Evolutionary conservation across 2,888 invertebrate genomes (phyloP), one percentile per base, ranked within the genome.

Genomic region (Dinocampus coccinellae): DNA sequence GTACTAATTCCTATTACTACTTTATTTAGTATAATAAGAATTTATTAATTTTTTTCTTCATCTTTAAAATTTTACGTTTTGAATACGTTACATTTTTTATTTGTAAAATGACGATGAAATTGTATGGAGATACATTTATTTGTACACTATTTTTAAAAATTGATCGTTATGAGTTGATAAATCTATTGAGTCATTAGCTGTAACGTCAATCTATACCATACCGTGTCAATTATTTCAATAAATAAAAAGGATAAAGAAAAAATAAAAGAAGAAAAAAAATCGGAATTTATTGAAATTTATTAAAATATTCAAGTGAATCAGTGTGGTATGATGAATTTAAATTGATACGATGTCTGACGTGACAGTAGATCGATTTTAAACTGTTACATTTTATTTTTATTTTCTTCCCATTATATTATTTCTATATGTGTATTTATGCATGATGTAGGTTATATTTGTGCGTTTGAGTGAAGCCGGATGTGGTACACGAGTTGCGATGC

Each of bases 401-500:
- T 52, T 63, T 52, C 33, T n/a, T 3, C 39, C 24, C 47, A 63
- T 47, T 63, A 29, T n/a, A 29, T 9, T 47, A 16, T 13, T 3
- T n/a, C n/a, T 10, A 34, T 11, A 4, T 20, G 52, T 1, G 16
- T 26, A 20, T 47, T 1, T n/a, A 4, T 22, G 9, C 13, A 47
- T 2, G 9, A 6, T 16, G 26, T 29, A 52, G 26, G 3, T 39
- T 33, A 47, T 7, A 63, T 10, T n/a, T n/a, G 22, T 33, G 20
- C 11, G 36, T 16, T 52, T 13, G 29, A 22, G 29, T 64, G n/a
- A 13, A 42, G 42, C 39, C 33, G 47, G 52, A 60, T 55, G 16
- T 55, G 16, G 53, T 63, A 22, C 20, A 26, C 69, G n/a, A 34
- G 61, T 60, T 65, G 34, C n/a, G 13, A 24, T 16, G 60, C 34